These are phyloP conservation scores for Bombus consobrinus DNA, from an alignment of 1,140 invertebrate species.

Conservation along the genomic window DNA sequence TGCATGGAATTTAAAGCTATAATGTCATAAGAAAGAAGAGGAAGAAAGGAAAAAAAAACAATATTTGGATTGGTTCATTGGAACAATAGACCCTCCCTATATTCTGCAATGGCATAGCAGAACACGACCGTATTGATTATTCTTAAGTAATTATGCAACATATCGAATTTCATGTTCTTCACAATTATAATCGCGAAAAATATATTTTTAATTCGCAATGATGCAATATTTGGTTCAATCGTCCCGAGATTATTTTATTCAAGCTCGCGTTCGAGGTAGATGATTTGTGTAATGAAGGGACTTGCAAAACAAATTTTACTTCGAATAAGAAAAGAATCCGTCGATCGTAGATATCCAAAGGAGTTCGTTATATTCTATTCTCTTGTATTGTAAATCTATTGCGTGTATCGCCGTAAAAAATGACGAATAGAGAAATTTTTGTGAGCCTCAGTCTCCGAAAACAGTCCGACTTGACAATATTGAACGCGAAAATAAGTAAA, in stretches of 20 bases:
- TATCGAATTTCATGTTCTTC: conserved; percentile 73
- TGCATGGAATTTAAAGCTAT: conserved; percentile 18
- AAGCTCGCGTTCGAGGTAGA: not conserved
- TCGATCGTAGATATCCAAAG: conserved; percentile 53
- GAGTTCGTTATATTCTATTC: conserved; percentile 59
- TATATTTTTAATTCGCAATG: conserved; percentile 64
- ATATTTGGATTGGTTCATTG: not conserved
- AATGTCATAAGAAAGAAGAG: not conserved
- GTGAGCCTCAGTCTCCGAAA: conserved; percentile 43
- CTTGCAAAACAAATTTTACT: conserved; percentile 37
- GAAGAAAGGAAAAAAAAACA: not conserved
- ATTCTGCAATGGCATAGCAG: conserved; percentile 47
- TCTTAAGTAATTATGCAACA: conserved; percentile 69
- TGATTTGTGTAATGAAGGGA: not conserved
- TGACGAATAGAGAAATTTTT: conserved; percentile 52
- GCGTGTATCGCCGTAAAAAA: conserved; percentile 37
- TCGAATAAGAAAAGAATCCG: conserved; percentile 56
- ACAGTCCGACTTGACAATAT: conserved; percentile 79
- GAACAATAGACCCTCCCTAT: conserved; percentile 54
- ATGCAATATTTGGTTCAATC: conserved; percentile 36
- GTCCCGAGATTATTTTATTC: conserved; percentile 35
- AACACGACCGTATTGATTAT: conserved; percentile 51
- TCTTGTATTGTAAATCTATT: conserved; percentile 64
- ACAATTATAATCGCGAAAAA: conserved; percentile 45
- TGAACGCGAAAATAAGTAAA: conserved; percentile 56